Base-by-base conservation (phyloP, 2,888 invertebrate species). In the Catocala sponsa region DNA sequence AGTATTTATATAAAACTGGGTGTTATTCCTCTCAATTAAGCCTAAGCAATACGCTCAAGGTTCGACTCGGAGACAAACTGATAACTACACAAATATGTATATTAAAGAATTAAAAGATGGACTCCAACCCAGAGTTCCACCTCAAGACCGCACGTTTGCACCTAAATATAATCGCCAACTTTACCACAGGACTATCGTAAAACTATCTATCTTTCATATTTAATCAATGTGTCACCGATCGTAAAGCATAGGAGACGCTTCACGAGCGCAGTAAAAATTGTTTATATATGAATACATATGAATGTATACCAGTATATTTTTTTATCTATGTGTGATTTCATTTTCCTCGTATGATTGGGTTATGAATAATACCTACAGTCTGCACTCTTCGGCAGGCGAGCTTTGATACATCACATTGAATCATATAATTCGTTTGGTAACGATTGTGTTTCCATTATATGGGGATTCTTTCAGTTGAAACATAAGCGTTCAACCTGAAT, bases 401-500 rank as follows among this genome's bases (percentile, higher is more conserved):
- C 10, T 60, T 54, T 47, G 55, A 62, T 50, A 59, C 38, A 15
- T 38, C 35, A 32, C 25, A 55, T 57, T 7, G 46, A n/a, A 6
- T 9, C 35, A 47, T 25, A 52, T 53, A 52, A 59, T 61, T 57
- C 38, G 43, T 43, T 48, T 9, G 4, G 10, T 43, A 61, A 49
- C 55, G 60, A 68, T 72, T 67, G 70, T 62, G 58, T 66, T 66
- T 70, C 54, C 62, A 67, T 67, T 70, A 57, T 47, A 38, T 32
- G 38, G 49, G 50, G 15, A 62, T 59, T 68, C 60, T 73, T 66
- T 69, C 59, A 55, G 51, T 74, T 59, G 55, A 64, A 76, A 72
- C 68, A 71, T 68, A 79, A 73, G 70, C 78, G 69, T 76, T 79
- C 74, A 80, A 75, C 78, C 76, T 75, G 72, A 80, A 82, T 82